phyloP scores from a whole-genome alignment of 2,797 vertebrate genomes.

The Anas georgica region DNA sequence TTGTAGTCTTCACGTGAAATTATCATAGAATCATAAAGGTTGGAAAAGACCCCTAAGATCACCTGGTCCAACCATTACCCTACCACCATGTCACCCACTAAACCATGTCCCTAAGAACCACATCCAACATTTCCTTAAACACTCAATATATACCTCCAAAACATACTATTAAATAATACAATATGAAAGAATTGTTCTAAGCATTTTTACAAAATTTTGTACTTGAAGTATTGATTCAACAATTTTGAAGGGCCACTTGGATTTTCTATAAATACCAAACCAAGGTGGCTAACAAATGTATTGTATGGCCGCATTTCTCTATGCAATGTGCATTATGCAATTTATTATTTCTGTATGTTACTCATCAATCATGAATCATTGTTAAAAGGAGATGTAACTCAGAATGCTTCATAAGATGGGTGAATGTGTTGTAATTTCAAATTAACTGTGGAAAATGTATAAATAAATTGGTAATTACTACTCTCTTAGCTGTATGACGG shows the following conservation, averaged over 20 bases:
- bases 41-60: too few species aligned
- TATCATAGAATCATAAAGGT: too few species aligned
- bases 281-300: not conserved
- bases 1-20: not conserved
- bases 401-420: not conserved
- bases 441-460: not conserved
- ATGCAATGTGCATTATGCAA: not conserved
- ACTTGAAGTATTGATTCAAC: slow-evolving; percentile 12
- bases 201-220: not conserved
- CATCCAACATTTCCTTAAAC: too few species aligned
- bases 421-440: not conserved
- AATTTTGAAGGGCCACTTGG: not conserved
- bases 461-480: not conserved
- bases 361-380: not conserved
- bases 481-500: not conserved
- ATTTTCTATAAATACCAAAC: slow-evolving; percentile 16
- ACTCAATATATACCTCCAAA: not conserved
- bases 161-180: not conserved
- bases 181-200: not conserved
- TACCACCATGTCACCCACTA: too few species aligned
- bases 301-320: not conserved
- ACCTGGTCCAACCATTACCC: too few species aligned
- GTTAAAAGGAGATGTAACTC: not conserved
- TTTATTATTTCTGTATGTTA: slow-evolving; percentile 24
- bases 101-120: too few species aligned